Evolutionary conservation across 2,888 invertebrate genomes (phyloP).

Genomic region (Caenorhabditis zanzibari): DNA sequence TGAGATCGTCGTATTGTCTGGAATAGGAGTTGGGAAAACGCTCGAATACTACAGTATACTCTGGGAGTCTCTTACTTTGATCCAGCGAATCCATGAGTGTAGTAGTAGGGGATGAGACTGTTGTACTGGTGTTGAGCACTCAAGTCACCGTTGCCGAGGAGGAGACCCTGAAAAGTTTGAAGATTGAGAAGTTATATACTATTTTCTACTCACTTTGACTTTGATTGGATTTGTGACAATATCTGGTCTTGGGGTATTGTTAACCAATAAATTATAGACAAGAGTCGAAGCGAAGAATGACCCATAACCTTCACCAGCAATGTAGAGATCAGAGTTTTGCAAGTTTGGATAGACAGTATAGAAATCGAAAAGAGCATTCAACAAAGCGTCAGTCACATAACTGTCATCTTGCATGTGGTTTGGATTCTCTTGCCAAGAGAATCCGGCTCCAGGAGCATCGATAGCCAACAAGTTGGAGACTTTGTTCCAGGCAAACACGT

Average conservation of each 20-base stretch:
- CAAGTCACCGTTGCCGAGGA: conserved; percentile 75
- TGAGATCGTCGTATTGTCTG: conserved; percentile 74
- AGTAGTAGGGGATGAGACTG: conserved; percentile 65
- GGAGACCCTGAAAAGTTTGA: conserved; percentile 47
- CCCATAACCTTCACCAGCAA: conserved; percentile 71
- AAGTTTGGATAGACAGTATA: conserved; percentile 84
- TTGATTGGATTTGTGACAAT: conserved; percentile 34
- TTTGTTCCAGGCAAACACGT: conserved; percentile 74
- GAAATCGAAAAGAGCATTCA: conserved; percentile 84
- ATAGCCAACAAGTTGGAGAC: conserved; percentile 85
- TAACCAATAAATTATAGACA: conserved; percentile 46
- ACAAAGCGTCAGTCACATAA: conserved; percentile 42
- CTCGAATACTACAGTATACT: background rate
- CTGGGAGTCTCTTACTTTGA: conserved; percentile 64
- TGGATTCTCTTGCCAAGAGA: conserved; percentile 82
- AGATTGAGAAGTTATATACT: too few relatives aligned
- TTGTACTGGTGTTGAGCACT: conserved; percentile 70
- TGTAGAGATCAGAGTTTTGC: conserved; percentile 65
- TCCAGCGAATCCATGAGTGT: conserved; percentile 71
- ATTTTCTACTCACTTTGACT: conserved; percentile 10
- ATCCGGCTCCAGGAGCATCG: conserved; percentile 86
- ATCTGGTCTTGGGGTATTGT: conserved; percentile 43
- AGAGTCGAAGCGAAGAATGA: conserved; percentile 62
- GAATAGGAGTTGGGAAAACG: conserved; percentile 13
- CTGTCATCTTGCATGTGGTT: conserved; percentile 61